phyloP scores from a whole-genome alignment of 2,113 vertebrate species.

The Lates calcarifer region DNA sequence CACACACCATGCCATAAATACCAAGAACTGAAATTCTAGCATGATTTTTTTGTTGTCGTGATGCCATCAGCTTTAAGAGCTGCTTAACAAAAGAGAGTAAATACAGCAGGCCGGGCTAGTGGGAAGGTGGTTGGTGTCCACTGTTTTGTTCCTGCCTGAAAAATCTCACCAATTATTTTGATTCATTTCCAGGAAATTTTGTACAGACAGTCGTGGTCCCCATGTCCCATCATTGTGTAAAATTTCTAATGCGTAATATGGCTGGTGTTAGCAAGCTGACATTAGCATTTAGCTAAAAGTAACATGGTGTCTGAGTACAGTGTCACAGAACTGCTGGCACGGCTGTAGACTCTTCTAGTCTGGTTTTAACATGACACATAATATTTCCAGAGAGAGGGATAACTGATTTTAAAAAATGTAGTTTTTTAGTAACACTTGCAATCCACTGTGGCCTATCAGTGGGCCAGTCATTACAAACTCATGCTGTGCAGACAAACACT shows the following conservation, averaged over 20 bases:
- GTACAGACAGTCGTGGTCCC: neutral
- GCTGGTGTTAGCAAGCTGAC: neutral
- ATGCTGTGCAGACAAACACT: neutral
- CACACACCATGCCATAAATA: neutral
- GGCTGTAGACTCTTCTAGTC: neutral
- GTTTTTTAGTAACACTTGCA: neutral
- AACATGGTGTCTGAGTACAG: neutral
- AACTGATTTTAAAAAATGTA: neutral
- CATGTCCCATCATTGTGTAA: neutral
- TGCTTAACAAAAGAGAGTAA: conserved; percentile 3
- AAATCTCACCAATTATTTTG: neutral
- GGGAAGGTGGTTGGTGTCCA: neutral
- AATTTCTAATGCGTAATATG: neutral
- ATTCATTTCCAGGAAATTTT: neutral
- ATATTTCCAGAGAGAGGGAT: neutral
- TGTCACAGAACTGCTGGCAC: neutral
- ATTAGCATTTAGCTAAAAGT: neutral
- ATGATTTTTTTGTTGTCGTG: neutral
- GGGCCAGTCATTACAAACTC: neutral
- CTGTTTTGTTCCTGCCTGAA: neutral
- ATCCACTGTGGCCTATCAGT: neutral
- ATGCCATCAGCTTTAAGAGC: conserved; percentile 1
- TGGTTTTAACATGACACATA: neutral
- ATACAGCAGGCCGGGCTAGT: neutral
- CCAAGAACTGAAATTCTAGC: neutral